Evolutionary conservation across 2,888 invertebrate genomes (phyloP), one percentile per base, ranked within the genome.

Genomic region (Pseudanteris insignis): DNA sequence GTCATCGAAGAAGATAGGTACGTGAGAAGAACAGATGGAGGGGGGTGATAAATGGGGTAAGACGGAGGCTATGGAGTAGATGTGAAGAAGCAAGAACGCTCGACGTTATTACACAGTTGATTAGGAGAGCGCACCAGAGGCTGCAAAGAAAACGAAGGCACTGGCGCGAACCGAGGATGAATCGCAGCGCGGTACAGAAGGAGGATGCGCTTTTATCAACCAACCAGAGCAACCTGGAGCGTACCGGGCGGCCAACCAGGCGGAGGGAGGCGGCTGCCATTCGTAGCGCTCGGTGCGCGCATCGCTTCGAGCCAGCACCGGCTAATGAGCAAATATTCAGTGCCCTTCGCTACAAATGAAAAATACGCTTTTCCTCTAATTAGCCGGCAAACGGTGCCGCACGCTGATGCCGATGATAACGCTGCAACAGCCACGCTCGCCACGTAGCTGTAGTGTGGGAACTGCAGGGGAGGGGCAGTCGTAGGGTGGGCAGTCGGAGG

Each of bases 61-160:
- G 18, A 18, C 18, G 18, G 18, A 18, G 6, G 18, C 6, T 18
- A 6, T 3, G 18, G 18, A 6, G 18, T 18, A 6, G 18, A 6
- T 4, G 18, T 18, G n/a, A n/a, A 51, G 57, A 43, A 48, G 62
- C 38, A 41, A 51, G 9, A 46, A 34, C 50, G 50, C 68, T 72
- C 73, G 75, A 74, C 75, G 71, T 73, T 75, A 75, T 75, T 75
- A 76, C 74, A 75, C 69, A 72, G 73, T 76, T 76, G 75, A 76
- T 75, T 76, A 76, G 71, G 71, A 70, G 70, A 67, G 68, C 69
- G 60, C 65, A 71, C 70, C 67, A 55, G 65, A 67, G 69, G 71
- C 69, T 60, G 58, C 62, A 55, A 62, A 48, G 60, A 54, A 62
- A 57, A 18, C 60, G 59, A 59, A 62, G 50, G 50, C 54, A 51